These are phyloP conservation scores for Hoplodrina ambigua DNA, from an alignment of 2,888 invertebrate genomes.

Conservation along the genomic window DNA sequence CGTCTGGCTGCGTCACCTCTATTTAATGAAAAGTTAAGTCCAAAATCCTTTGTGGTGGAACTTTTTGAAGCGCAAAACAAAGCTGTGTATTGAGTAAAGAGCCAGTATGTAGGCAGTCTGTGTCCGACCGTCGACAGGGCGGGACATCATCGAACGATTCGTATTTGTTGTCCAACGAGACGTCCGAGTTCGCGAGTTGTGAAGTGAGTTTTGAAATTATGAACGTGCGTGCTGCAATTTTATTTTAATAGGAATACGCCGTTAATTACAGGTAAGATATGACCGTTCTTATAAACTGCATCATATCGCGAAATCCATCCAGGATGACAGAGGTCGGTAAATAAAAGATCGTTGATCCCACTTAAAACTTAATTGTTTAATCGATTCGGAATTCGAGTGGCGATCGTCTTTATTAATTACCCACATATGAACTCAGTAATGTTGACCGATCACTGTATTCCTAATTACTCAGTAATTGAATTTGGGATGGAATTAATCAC, in stretches of 20 bases:
- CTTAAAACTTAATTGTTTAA: slow-evolving; percentile 82
- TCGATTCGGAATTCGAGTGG: slow-evolving; percentile 76
- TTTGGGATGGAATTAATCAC: slow-evolving; percentile 7
- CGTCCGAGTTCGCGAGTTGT: slow-evolving; percentile 72
- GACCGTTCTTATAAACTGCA: slow-evolving; percentile 38
- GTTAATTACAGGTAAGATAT: slow-evolving; percentile 63
- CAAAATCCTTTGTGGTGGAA: slow-evolving; percentile 62
- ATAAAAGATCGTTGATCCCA: slow-evolving; percentile 86
- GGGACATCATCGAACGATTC: slow-evolving; percentile 61
- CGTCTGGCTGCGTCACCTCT: slow-evolving; percentile 42
- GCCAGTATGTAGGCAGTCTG: slow-evolving; percentile 73
- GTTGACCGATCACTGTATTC: slow-evolving; percentile 36
- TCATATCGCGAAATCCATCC: slow-evolving; percentile 77
- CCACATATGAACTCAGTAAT: slow-evolving; percentile 44
- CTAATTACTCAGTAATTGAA: slow-evolving; percentile 19
- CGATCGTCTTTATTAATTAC: slow-evolving; percentile 65
- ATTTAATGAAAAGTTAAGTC: slow-evolving; percentile 59
- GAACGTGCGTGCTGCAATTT: slow-evolving; percentile 69
- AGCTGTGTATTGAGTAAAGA: slow-evolving; percentile 63
- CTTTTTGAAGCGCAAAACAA: slow-evolving; percentile 64
- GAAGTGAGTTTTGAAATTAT: slow-evolving; percentile 71
- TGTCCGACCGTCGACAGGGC: slow-evolving; percentile 69
- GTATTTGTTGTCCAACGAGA: slow-evolving; percentile 59
- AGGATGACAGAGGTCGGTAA: slow-evolving; percentile 72
- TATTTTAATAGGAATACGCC: slow-evolving; percentile 53